phyloP scores from a whole-genome alignment of 2,113 vertebrate species.

The Salvator merianae region DNA sequence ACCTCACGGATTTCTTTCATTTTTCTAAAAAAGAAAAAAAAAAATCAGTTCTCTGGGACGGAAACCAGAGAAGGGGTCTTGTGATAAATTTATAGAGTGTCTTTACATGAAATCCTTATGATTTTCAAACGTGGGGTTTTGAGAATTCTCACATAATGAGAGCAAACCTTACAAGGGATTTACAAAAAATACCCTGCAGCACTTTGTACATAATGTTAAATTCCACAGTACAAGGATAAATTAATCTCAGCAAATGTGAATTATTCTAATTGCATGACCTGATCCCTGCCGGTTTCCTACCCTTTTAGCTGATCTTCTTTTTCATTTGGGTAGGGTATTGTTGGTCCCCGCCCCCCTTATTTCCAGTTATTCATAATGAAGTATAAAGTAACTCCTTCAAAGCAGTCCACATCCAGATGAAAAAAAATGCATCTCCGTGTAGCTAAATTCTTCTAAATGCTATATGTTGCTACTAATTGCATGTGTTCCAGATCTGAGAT shows the following conservation, averaged over 20 bases:
- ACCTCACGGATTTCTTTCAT: constrained; percentile 37
- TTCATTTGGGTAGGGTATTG: constrained; percentile 42
- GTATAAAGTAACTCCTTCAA: accelerated
- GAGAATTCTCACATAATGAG: background rate
- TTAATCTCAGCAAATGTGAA: constrained; percentile 70
- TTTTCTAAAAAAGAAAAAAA: constrained; percentile 18
- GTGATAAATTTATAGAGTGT: background rate
- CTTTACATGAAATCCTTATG: accelerated
- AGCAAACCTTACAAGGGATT: background rate
- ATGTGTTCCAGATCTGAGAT: background rate
- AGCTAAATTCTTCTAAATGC: background rate
- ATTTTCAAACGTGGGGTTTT: background rate
- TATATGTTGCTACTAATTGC: constrained; percentile 13
- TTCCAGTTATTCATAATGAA: constrained; percentile 55
- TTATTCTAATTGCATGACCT: constrained; percentile 69
- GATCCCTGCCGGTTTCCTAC: constrained; percentile 81
- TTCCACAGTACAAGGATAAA: constrained; percentile 52
- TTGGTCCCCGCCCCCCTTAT: constrained; percentile 25
- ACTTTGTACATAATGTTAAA: constrained; percentile 54
- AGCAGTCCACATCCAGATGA: background rate
- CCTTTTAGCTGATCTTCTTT: constrained; percentile 74
- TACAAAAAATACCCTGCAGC: accelerated
- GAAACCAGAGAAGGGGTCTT: constrained; percentile 74
- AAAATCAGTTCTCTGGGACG: constrained; percentile 58
- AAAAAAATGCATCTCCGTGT: background rate